Base-by-base conservation (phyloP, 2,888 invertebrate species). In the Marasmarcha lunaedactyla region DNA sequence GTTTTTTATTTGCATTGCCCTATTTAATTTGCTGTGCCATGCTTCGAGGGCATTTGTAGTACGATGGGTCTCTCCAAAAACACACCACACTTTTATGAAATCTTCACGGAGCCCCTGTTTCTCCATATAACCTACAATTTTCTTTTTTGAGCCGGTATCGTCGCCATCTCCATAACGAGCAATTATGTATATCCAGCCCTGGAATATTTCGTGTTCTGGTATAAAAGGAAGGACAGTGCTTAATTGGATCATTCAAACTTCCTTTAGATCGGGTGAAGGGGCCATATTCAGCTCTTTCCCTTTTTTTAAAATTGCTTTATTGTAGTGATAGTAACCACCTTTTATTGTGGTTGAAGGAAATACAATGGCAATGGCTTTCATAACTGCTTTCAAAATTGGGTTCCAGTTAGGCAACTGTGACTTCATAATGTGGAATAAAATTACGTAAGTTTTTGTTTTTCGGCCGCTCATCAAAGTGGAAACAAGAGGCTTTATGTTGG, bases 401-500 rank as follows among this genome's bases (percentile, higher is more conserved):
- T 39, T 42, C 38, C 41, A 40, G 36, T 38, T 39, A 35, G 39
- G 46, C 36, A 46, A 42, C 40, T 42, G 42, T 39, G 43, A 44
- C 34, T 43, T 42, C 35, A 44, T 42, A 34, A 44, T 34, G 35
- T 37, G 39, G 39, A 44, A 42, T 34, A 42, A 30, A 41, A 44
- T 44, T 36, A 35, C 30, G 36, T 44, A 39, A 20, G n/a, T 33
- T n/a, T 38, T 9, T 13, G 11, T 33, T 33, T 6, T 33, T 33
- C 11, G 7, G 34, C 36, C 39, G 37, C 30, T 40, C 39, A 42
- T 39, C 36, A 44, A 37, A 35, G 39, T 37, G 34, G 37, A 41
- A 20, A 43, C 35, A 26, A 43, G 14, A 38, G 38, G 41, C 25
- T 15, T 35, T 37, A 38, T 41, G 33, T 38, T 38, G 27, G 38